Base-by-base conservation (phyloP, 1,140 invertebrate species). In the Zaprionus davidi region DNA sequence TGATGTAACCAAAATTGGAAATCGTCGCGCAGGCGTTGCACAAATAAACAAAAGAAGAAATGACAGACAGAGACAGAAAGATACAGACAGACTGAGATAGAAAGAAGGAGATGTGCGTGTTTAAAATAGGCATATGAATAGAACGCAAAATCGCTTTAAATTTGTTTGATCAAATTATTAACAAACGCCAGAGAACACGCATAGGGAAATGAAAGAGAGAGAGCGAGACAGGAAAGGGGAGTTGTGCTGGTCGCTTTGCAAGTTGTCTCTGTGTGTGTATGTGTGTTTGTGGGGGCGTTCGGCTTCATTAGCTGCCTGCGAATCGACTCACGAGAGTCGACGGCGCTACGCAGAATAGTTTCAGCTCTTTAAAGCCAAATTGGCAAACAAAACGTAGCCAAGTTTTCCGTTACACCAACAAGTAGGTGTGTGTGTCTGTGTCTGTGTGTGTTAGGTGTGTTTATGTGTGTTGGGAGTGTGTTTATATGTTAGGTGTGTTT, bases 371-470 rank as follows among this genome's bases (percentile, higher is more conserved):
- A 13, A 51, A 60, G 68, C 69, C 74, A 77, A 72, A 55, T 57
- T 17, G 17, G 36, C 53, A 56, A 26, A 69, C 44, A 41, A 64
- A 60, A 68, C 59, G 68, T 67, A 60, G 72, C 56, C 60, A 67
- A 82, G 73, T 83, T 88, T 88, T 80, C 85, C 84, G 81, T 88
- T 88, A 90, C 75, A 90, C 75, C 70, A 58, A 71, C 36, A 59
- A 28, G 55, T 76, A 51, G 49, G 72, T 63, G 72, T 49, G 38
- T 28, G 58, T 24, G 28, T 38, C 2, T 20, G n/a, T n/a, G n/a
- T n/a, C n/a, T 71, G 22, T 24, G 28, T 38, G 5, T 20, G 46
- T 66, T 51, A 12, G 20, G 46, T 24, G 46, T 51, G 20, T 22
- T 24, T 70, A 31, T 66, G 64, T 64, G 58, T 64, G 58, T 60